These are phyloP conservation scores for Rhea pennata DNA, from an alignment of 2,113 vertebrate genomes.

Conservation along the genomic window DNA sequence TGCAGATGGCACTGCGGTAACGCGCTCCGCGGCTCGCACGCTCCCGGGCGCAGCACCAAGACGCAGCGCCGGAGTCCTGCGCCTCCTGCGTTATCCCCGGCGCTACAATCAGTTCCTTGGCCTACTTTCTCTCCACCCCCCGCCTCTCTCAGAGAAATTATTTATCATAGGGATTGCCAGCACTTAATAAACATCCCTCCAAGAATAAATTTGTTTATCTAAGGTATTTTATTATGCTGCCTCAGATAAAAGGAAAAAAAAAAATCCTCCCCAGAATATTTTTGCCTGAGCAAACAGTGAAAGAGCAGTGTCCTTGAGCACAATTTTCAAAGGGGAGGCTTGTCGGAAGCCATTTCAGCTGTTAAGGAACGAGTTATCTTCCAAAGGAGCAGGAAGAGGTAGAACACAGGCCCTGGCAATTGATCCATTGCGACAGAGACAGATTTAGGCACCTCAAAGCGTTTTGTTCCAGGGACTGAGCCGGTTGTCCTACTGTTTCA, in stretches of 20 bases:
- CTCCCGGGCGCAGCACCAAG: background rate
- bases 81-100: background rate
- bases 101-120: conserved; percentile 14
- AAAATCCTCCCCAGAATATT: conserved; percentile 30
- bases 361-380: conserved; percentile 61
- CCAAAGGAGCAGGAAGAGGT: conserved; percentile 57
- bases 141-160: conserved; percentile 51
- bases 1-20: conserved; percentile 15
- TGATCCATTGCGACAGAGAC: conserved; percentile 47
- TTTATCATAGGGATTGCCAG: conserved; percentile 61
- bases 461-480: conserved; percentile 39
- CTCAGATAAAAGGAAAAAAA: conserved; percentile 55
- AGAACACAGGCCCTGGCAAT: background rate
- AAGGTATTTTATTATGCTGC: conserved; percentile 72
- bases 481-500: conserved; percentile 41
- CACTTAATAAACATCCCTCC: conserved; percentile 61
- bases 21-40: background rate
- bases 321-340: conserved; percentile 52
- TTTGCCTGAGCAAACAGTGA: conserved; percentile 61
- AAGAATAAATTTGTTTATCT: conserved; percentile 75
- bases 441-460: conserved; percentile 54
- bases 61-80: background rate
- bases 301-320: conserved; percentile 65
- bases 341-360: conserved; percentile 65
- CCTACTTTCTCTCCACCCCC: conserved; percentile 23